phyloP scores from a whole-genome alignment of 53 echinoderm and acorn worm species.

The Antedon mediterranea region DNA sequence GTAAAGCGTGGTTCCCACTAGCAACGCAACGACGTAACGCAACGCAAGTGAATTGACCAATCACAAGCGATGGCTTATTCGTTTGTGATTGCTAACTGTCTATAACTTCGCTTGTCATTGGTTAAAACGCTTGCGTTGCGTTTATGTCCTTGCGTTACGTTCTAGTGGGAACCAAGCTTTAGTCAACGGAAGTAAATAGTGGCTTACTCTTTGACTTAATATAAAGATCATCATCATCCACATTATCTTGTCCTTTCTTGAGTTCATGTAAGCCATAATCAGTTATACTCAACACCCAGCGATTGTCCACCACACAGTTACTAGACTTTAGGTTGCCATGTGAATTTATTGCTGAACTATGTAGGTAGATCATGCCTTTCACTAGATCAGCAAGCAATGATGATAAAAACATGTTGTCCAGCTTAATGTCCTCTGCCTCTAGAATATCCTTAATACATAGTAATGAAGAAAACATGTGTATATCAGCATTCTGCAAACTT shows the following conservation, averaged over 20 bases:
- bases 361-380: constrained; percentile 85
- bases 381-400: constrained; percentile 85
- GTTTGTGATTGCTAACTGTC: no score
- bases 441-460: constrained; percentile 47
- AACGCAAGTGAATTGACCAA: no score
- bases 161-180: no score
- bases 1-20: no score
- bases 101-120: no score
- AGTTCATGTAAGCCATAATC: constrained; percentile 88
- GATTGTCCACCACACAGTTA: constrained; percentile 95
- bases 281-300: constrained; percentile 88
- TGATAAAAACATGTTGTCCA: constrained; percentile 92
- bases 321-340: constrained; percentile 91
- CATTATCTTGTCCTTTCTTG: constrained; percentile 55
- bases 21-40: no score
- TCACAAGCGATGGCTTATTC: no score
- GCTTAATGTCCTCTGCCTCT: constrained; percentile 82
- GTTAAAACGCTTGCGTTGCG: no score
- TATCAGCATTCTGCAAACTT: no score
- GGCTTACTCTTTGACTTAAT: constrained; percentile 54
- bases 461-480: background rate
- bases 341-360: constrained; percentile 64
- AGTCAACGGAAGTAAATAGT: no score
- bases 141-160: no score
- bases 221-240: constrained; percentile 49